Evolutionary conservation across 2,113 vertebrate genomes (phyloP).

Genomic region (Elaphurus davidianus): DNA sequence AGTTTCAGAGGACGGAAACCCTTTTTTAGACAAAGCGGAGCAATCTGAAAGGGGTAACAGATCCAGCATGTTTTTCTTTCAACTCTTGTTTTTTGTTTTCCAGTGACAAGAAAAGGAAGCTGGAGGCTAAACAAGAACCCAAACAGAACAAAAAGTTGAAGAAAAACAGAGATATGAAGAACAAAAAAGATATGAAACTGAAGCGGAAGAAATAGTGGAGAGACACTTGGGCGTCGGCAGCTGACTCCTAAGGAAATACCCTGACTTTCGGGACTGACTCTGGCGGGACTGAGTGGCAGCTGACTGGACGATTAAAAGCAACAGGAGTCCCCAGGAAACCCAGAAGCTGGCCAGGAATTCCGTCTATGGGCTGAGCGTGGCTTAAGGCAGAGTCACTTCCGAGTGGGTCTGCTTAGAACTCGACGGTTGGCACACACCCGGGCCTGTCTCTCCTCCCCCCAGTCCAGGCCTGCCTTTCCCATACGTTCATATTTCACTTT

Average conservation of each 20-base stretch:
- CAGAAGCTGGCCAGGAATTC: fast-evolving
- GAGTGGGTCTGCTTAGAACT: neutral
- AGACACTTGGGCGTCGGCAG: neutral
- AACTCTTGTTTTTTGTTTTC: neutral
- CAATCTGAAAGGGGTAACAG: neutral
- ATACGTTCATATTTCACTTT: neutral
- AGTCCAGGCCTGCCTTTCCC: neutral
- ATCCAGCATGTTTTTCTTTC: neutral
- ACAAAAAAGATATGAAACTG: slow-evolving; percentile 82
- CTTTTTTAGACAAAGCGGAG: neutral
- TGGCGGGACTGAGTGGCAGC: neutral
- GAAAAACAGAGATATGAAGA: slow-evolving; percentile 85
- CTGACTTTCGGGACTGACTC: neutral
- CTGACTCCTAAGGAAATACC: fast-evolving
- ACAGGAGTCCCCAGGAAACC: too few relatives aligned
- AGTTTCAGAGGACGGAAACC: too few relatives aligned
- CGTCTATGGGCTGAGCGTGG: fast-evolving
- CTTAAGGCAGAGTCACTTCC: neutral
- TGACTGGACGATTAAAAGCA: neutral
- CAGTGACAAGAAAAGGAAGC: slow-evolving; percentile 95
- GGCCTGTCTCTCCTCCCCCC: neutral
- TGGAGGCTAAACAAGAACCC: slow-evolving; percentile 75
- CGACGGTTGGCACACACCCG: neutral
- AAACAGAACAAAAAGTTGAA: slow-evolving; percentile 89
- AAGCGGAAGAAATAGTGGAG: slow-evolving; percentile 79